A percentile compares a stretch with the other conserved stretches of the same genome.
phyloP scores from a whole-genome alignment of 1,140 invertebrate genomes.

The Drosophila willistoni region DNA sequence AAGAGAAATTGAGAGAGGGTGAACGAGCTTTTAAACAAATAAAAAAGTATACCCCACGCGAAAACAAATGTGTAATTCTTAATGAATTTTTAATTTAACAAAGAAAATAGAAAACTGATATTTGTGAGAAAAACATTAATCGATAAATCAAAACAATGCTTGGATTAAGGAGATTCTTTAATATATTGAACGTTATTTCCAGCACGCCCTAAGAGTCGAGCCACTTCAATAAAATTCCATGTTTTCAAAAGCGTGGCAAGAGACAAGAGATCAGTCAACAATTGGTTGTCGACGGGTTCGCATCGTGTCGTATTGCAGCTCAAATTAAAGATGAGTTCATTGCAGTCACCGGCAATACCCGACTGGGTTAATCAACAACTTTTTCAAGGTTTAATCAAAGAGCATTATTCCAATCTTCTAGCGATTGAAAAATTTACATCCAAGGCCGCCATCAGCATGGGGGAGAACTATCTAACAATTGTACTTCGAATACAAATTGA shows the following conservation, averaged over 20 bases:
- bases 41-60: neutral
- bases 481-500: constrained; percentile 61
- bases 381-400: constrained; percentile 77
- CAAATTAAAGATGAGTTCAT: neutral
- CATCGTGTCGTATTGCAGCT: neutral
- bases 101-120: too few species aligned
- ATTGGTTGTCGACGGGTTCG: neutral
- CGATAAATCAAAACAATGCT: neutral
- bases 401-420: constrained; percentile 67
- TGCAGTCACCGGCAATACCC: constrained; percentile 37
- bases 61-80: too few species aligned
- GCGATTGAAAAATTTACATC: constrained; percentile 48
- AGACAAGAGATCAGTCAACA: neutral
- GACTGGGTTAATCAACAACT: constrained; percentile 83
- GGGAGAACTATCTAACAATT: constrained; percentile 72
- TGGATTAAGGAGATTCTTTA: neutral
- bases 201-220: neutral
- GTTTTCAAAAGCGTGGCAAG: neutral
- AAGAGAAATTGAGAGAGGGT: constrained; percentile 7
- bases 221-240: neutral
- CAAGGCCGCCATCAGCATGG: constrained; percentile 52
- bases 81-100: too few species aligned
- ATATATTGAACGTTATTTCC: neutral
- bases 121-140: too few species aligned
- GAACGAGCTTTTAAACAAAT: constrained; percentile 25